phyloP scores from a whole-genome alignment of 2,113 vertebrate species.

The Ibidorhyncha struthersii region DNA sequence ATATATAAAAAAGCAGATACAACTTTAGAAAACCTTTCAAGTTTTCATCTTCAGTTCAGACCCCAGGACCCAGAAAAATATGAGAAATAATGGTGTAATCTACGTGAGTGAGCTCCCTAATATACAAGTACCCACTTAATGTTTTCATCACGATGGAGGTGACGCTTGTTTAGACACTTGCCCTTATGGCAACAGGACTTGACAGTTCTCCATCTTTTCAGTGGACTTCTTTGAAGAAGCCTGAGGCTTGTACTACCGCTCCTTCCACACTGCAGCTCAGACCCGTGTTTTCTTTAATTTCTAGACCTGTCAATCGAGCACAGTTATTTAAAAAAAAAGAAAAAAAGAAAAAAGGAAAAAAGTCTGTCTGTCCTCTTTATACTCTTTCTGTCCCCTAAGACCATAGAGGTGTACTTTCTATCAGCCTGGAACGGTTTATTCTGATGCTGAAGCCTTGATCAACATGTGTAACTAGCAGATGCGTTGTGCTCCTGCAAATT shows the following conservation, averaged over 20 bases:
- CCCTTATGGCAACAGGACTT: neutral
- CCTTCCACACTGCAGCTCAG: neutral
- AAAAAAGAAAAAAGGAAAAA: neutral
- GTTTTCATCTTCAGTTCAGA: neutral
- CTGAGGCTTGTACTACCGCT: neutral
- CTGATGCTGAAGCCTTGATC: neutral
- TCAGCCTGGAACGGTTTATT: neutral
- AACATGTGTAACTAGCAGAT: neutral
- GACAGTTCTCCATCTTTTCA: neutral
- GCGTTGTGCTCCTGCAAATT: neutral
- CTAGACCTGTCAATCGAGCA: neutral
- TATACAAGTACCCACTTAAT: neutral
- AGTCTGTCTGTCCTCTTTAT: neutral
- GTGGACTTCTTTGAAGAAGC: neutral
- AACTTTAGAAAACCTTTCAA: neutral
- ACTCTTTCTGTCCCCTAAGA: neutral
- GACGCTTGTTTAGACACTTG: neutral
- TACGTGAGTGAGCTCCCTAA: neutral
- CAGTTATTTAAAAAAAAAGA: neutral
- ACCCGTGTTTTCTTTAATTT: neutral
- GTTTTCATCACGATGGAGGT: neutral
- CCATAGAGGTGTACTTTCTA: neutral
- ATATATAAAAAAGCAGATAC: neutral
- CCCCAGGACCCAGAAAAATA: neutral
- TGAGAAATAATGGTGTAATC: neutral